Evolutionary conservation across 2,888 invertebrate species (phyloP).

Genomic region (Drosophila cyrtoloma): DNA sequence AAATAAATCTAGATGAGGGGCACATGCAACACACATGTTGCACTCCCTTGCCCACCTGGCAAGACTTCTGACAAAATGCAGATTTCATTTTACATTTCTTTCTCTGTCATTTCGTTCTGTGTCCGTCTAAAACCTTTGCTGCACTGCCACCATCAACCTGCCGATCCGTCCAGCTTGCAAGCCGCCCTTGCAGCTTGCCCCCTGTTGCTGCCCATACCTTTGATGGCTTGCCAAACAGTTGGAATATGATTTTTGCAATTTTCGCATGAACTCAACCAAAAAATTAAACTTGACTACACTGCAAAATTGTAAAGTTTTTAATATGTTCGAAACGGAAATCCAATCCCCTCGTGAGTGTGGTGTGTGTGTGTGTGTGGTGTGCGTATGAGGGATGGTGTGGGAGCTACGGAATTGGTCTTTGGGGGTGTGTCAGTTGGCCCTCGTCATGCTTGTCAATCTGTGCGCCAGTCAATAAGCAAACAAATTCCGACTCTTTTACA

Average conservation of each 20-base stretch:
- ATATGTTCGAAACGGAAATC: constrained; percentile 62
- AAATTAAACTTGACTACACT: constrained; percentile 79
- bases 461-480: constrained; percentile 61
- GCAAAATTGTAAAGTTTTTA: constrained; percentile 80
- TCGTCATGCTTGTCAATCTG: constrained; percentile 73
- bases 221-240: constrained; percentile 80
- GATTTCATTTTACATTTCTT: constrained; percentile 44
- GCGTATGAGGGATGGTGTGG: constrained; percentile 15
- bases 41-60: not conserved
- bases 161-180: not conserved
- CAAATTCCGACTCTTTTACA: constrained; percentile 26
- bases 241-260: constrained; percentile 81
- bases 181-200: constrained; percentile 20
- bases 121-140: constrained; percentile 51
- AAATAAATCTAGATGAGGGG: constrained; percentile 53
- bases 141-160: not conserved
- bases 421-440: constrained; percentile 45
- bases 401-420: constrained; percentile 22
- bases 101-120: constrained; percentile 56
- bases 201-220: constrained; percentile 62
- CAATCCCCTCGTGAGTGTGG: constrained; percentile 11
- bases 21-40: constrained; percentile 54
- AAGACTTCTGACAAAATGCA: constrained; percentile 48
- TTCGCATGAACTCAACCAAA: constrained; percentile 82
- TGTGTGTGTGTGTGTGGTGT: constrained; percentile 18